Conservation (phyloP, 2,113 vertebrate genomes). For the Daphoenositta chrysoptera region DNA sequence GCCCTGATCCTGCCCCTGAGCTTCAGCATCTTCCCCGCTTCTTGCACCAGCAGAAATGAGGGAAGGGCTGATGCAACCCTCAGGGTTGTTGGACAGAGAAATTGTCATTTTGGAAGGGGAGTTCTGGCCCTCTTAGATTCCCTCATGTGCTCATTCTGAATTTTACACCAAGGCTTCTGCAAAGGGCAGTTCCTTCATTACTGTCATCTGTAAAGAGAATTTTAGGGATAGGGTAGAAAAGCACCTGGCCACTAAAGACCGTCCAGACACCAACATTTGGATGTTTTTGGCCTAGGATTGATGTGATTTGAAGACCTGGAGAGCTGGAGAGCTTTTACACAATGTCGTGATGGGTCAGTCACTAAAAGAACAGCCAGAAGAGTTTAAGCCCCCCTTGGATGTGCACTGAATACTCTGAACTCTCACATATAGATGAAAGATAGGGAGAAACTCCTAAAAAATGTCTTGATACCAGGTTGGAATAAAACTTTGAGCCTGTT, state of each 20-base stretch:
- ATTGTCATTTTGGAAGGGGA: not conserved
- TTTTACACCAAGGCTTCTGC: not conserved
- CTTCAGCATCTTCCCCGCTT: not conserved
- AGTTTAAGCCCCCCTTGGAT: not conserved
- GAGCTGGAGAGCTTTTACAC: fast-evolving
- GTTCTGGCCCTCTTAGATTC: not conserved
- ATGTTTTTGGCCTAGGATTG: not conserved
- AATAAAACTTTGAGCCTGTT: not conserved
- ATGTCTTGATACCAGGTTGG: not conserved
- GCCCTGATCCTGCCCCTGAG: not conserved
- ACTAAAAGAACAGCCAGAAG: not conserved
- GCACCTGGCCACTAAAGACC: not conserved
- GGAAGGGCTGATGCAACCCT: not conserved
- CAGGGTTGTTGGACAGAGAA: not conserved
- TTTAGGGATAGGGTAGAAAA: not conserved
- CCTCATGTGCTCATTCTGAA: not conserved
- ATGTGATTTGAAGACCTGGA: not conserved
- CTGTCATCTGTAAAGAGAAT: not conserved
- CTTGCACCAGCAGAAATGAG: not conserved
- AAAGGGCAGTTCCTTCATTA: not conserved
- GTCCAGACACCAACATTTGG: not conserved
- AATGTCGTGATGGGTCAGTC: not conserved
- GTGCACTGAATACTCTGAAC: not conserved
- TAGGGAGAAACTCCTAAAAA: not conserved
- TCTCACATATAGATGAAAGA: not conserved